phyloP scores from a whole-genome alignment of 1,140 invertebrate genomes.

The Bactericera cockerelli region DNA sequence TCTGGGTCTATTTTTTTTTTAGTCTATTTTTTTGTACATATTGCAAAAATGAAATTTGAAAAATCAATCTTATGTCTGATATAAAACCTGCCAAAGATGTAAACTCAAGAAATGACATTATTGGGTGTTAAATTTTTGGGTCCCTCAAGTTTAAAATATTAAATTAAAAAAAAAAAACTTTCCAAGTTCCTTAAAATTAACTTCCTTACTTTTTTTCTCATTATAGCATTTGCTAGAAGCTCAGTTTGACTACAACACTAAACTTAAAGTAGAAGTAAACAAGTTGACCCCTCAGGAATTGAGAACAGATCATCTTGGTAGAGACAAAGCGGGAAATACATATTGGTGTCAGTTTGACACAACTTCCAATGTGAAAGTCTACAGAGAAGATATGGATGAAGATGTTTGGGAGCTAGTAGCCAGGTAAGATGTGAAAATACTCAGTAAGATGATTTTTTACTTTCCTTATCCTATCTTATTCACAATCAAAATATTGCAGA shows the following conservation, averaged over 20 bases:
- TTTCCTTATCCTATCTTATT: too few species aligned
- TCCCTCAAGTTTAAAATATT: too few species aligned
- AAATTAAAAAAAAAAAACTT: too few species aligned
- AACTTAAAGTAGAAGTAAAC: slow-evolving; percentile 86
- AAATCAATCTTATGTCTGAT: too few species aligned
- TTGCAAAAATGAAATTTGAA: too few species aligned
- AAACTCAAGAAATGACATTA: too few species aligned
- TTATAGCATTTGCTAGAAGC: slow-evolving; percentile 72
- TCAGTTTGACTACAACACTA: slow-evolving; percentile 86
- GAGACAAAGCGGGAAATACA: slow-evolving; percentile 70
- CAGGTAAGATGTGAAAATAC: slow-evolving; percentile 39
- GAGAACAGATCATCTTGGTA: slow-evolving; percentile 69
- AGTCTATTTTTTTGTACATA: too few species aligned
- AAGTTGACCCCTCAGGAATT: slow-evolving; percentile 60
- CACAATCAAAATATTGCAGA: too few species aligned
- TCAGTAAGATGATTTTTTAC: neutral
- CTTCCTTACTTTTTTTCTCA: neutral
- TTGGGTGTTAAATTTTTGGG: too few species aligned
- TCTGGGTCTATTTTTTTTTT: too few species aligned
- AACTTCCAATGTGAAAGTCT: slow-evolving; percentile 75
- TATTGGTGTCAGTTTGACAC: slow-evolving; percentile 90
- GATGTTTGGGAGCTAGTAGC: slow-evolving; percentile 89
- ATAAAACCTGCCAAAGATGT: too few species aligned
- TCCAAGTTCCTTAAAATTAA: too few species aligned
- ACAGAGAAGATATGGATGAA: slow-evolving; percentile 87